Conservation (phyloP, 2,797 vertebrate species). For the Enteromius afrohamiltoni region DNA sequence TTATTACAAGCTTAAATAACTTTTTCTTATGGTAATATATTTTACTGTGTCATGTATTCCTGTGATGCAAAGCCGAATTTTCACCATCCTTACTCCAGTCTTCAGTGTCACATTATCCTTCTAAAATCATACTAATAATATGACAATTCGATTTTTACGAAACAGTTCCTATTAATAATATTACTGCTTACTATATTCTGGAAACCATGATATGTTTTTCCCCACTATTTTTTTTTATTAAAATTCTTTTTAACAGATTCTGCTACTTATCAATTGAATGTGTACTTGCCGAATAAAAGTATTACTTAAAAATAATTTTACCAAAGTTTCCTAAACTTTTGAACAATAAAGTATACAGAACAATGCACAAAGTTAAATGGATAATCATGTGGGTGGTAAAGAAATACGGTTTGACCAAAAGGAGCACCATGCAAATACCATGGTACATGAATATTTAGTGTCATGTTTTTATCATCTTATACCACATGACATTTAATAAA, state of each 20-base stretch:
- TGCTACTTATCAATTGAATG: background rate
- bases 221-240: background rate
- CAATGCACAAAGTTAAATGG: background rate
- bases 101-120: background rate
- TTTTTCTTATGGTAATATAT: background rate
- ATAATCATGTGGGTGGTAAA: background rate
- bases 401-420: background rate
- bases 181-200: background rate
- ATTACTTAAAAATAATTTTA: background rate
- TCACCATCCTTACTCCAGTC: background rate
- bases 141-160: background rate
- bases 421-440: background rate
- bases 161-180: background rate
- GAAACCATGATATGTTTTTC: background rate
- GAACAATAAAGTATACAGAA: background rate
- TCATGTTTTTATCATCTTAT: background rate
- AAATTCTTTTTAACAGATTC: background rate
- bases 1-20: background rate
- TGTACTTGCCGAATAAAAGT: background rate
- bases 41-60: background rate
- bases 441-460: background rate
- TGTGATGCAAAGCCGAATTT: background rate
- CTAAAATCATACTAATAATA: background rate
- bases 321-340: background rate
- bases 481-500: background rate